Evolutionary conservation across 2,888 invertebrate genomes (phyloP).

Genomic region (Anodontia alba): DNA sequence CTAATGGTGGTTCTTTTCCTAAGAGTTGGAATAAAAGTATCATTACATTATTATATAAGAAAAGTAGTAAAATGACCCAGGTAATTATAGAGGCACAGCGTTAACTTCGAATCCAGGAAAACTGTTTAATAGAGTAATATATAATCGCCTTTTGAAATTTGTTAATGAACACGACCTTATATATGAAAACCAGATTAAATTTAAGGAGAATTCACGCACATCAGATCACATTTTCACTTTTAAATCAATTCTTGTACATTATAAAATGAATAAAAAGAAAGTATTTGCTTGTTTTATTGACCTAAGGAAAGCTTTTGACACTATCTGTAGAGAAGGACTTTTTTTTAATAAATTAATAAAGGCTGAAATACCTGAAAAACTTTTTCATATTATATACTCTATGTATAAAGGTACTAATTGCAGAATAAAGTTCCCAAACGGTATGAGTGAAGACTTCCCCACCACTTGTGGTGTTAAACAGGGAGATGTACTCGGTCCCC

Average conservation of each 20-base stretch:
- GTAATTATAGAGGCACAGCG: slow-evolving; percentile 29
- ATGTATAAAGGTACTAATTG: slow-evolving; percentile 26
- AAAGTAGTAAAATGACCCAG: background rate
- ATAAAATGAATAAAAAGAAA: slow-evolving; percentile 27
- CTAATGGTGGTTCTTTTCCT: background rate
- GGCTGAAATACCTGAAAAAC: background rate
- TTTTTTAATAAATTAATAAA: slow-evolving; percentile 20
- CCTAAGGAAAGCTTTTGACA: slow-evolving; percentile 42
- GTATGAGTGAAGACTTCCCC: background rate
- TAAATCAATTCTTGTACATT: slow-evolving; percentile 32
- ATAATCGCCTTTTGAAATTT: slow-evolving; percentile 10
- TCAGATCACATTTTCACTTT: slow-evolving; percentile 33
- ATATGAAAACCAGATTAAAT: slow-evolving; percentile 29
- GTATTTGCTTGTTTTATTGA: slow-evolving; percentile 39
- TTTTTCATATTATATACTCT: slow-evolving; percentile 26
- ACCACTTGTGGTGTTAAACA: background rate
- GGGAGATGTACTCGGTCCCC: background rate
- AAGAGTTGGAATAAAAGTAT: background rate
- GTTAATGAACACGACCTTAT: slow-evolving; percentile 8
- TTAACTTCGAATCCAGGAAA: slow-evolving; percentile 25
- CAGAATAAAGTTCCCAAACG: slow-evolving; percentile 31
- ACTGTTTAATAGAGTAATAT: slow-evolving; percentile 29
- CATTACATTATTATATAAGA: background rate
- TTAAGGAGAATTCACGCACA: slow-evolving; percentile 23
- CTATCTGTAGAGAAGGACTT: slow-evolving; percentile 34